Evolutionary conservation across 92 coral and sea anemone species (phyloP).

Genomic region (Phenganax marumi): DNA sequence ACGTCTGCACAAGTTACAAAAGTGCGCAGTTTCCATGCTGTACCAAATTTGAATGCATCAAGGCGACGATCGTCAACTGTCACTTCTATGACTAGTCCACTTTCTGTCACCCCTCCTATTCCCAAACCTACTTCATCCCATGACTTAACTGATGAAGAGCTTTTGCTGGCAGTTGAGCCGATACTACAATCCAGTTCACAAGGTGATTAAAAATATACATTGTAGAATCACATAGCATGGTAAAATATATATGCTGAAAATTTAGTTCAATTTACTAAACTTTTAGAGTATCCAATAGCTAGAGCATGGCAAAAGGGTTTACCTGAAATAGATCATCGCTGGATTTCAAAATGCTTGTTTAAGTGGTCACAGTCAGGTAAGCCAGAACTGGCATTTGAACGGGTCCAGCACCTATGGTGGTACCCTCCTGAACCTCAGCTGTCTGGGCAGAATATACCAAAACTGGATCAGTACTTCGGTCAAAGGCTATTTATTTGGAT

Average conservation of each 20-base stretch:
- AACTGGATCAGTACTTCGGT: slow-evolving; percentile 39
- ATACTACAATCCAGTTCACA: too few species aligned
- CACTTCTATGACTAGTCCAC: too few species aligned
- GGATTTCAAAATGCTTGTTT: slow-evolving; percentile 40
- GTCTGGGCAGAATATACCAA: slow-evolving; percentile 18
- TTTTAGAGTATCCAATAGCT: slow-evolving; percentile 35
- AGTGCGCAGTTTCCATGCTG: too few species aligned
- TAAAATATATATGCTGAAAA: background rate
- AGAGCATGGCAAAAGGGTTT: slow-evolving; percentile 24
- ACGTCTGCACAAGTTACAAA: too few species aligned
- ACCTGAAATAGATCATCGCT: slow-evolving; percentile 42
- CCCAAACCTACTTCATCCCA: too few species aligned
- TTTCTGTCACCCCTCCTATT: too few species aligned
- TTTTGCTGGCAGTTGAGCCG: background rate
- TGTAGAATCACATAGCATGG: too few species aligned
- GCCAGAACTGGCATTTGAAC: slow-evolving; percentile 33
- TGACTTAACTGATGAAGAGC: too few species aligned
- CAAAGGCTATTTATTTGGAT: slow-evolving; percentile 46
- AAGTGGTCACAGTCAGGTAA: slow-evolving; percentile 32
- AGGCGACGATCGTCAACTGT: too few species aligned
- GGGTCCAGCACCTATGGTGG: slow-evolving; percentile 42
- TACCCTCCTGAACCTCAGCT: slow-evolving; percentile 53
- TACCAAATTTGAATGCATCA: too few species aligned
- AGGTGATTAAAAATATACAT: too few species aligned
- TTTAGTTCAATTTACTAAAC: background rate